A percentile compares a stretch with the other conserved stretches of the same genome.
Evolutionary conservation across 2,113 vertebrate species (phyloP).

Genomic region (Rhipidura dahli): DNA sequence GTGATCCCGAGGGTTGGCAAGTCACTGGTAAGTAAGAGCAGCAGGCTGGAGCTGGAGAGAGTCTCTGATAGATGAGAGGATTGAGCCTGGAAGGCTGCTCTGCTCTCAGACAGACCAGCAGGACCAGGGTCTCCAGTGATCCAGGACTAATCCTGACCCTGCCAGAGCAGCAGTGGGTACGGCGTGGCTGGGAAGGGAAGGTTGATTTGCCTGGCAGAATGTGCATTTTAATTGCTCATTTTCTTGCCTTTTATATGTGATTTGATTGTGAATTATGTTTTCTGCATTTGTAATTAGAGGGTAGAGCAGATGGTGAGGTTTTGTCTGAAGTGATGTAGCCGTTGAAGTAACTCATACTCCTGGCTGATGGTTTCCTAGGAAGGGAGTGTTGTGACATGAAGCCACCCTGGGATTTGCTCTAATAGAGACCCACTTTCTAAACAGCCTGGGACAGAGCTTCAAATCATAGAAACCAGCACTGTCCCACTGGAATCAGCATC

Average conservation of each 20-base stretch:
- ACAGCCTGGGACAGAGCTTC: background rate
- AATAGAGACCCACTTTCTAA: background rate
- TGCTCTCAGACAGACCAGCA: background rate
- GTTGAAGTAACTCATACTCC: background rate
- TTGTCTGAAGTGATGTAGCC: slow-evolving; percentile 14
- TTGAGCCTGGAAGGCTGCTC: background rate
- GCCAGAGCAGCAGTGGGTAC: background rate
- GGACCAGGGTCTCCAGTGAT: background rate
- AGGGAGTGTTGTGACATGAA: background rate
- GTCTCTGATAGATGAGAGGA: background rate
- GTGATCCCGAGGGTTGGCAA: background rate
- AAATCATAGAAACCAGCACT: background rate
- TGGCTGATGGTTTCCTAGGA: background rate
- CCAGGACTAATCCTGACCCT: background rate
- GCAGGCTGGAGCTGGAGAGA: background rate
- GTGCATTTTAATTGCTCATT: slow-evolving; percentile 67
- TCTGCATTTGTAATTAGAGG: slow-evolving; percentile 63
- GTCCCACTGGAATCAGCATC: background rate
- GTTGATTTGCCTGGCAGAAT: slow-evolving; percentile 23
- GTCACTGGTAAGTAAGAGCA: background rate
- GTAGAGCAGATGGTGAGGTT: slow-evolving; percentile 52
- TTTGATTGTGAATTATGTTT: slow-evolving; percentile 64
- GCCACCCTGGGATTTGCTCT: background rate
- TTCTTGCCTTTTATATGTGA: slow-evolving; percentile 32
- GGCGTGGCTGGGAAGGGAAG: background rate